Base-by-base conservation (phyloP, 2,888 invertebrate species). In the Xestia ashworthii region DNA sequence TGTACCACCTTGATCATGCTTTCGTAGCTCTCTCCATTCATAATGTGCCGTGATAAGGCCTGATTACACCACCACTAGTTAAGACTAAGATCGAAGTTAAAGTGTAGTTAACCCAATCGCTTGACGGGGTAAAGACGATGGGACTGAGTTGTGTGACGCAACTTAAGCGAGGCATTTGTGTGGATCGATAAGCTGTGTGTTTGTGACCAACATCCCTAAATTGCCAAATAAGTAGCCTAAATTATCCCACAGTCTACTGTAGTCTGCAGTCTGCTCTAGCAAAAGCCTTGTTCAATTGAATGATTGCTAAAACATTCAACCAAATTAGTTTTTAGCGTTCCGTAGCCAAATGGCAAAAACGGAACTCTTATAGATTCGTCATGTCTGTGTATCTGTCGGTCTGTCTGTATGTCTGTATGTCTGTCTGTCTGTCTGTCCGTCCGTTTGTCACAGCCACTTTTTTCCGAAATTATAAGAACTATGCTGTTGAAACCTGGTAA, bases 1-100 rank as follows among this genome's bases (percentile, higher is more conserved):
- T 73, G 74, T 72, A 9, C 70, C 44, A 67, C 86, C 79, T 82
- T 82, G 75, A 75, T 82, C 74, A 74, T 67, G 69, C 66, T 67
- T 68, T 70, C 78, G 75, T 78, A 82, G 83, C 64, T 11, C 53
- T 75, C 79, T 86, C 78, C 87, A 87, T 87, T 87, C 88, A 88
- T 84, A 72, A 84, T 70, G 48, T 69, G 70, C 67, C 74, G 41
- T 48, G 67, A 67, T 79, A 3, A 67, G 9, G 87, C 0, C 55
- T 1, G 58, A 48, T 76, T 74, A 11, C 70, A 83, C 38, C 70
- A 70, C n/a, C 16, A 6, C 12, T 25, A 22, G 32, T 72, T 76
- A 75, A 84, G 12, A 41, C 9, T 62, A 38, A 4, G 16, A 60
- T 38, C 12, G 38, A 66, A 65, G 48, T 72, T 78, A 38, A 78